Evolutionary conservation across 2,797 vertebrate genomes (phyloP).

Genomic region (Galagoides demidoff): DNA sequence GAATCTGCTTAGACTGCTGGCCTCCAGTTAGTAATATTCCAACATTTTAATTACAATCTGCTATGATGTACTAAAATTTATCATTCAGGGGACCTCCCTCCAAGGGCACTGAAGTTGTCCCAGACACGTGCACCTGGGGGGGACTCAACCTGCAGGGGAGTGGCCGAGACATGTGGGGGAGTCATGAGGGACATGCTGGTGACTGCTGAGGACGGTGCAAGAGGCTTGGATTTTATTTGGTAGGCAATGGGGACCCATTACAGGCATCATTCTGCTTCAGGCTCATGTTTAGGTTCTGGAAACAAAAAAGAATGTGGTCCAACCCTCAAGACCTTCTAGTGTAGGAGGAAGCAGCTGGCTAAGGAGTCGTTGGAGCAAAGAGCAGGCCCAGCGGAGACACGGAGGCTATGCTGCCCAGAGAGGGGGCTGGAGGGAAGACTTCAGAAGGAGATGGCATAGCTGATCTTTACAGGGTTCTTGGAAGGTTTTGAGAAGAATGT

Average conservation of each 20-base stretch:
- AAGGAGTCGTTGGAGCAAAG: neutral
- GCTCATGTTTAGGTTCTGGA: neutral
- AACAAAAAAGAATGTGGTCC: neutral
- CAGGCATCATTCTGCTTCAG: neutral
- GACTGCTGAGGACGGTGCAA: neutral
- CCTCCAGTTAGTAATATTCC: neutral
- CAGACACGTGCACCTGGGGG: neutral
- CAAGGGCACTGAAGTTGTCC: too few species aligned
- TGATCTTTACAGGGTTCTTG: too few species aligned
- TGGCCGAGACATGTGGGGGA: neutral
- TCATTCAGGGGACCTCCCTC: neutral
- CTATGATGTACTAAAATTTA: neutral
- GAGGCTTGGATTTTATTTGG: neutral
- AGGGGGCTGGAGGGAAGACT: neutral
- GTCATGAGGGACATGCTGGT: neutral
- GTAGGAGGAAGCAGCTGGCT: neutral
- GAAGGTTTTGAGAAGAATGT: neutral
- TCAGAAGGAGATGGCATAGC: neutral
- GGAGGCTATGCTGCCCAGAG: neutral
- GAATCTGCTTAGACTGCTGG: neutral
- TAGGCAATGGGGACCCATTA: neutral
- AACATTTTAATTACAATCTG: neutral
- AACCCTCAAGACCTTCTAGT: neutral
- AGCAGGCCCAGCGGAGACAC: neutral
- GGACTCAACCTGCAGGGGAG: neutral